Percentiles rank a stretch among this genome's conserved stretches.
Conservation (phyloP, 2,113 vertebrate species). For the Gopherus flavomarginatus region DNA sequence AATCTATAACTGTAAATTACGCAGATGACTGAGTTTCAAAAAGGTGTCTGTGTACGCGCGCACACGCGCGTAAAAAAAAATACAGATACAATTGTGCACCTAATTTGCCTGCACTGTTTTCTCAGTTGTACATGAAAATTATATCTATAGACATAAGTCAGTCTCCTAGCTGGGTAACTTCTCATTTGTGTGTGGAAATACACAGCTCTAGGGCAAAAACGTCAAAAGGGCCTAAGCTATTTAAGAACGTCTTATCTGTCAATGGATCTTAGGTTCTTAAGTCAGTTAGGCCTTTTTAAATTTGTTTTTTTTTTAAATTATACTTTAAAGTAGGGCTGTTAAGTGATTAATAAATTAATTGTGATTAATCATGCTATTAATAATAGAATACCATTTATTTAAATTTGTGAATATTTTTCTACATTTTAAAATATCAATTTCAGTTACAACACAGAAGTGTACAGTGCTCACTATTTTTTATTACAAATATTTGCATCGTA, state of each 20-base stretch:
- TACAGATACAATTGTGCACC: accelerated
- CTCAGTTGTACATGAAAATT: background rate
- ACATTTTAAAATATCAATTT: no score
- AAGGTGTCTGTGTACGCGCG: background rate
- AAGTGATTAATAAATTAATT: no score
- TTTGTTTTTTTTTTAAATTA: background rate
- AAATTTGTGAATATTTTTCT: no score
- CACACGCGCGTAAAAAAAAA: background rate
- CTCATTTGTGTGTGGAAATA: background rate
- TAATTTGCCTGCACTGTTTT: background rate
- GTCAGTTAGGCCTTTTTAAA: background rate
- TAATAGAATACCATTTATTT: no score
- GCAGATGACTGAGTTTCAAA: background rate
- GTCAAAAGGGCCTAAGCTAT: background rate
- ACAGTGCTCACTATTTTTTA: no score
- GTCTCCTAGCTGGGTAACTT: background rate
- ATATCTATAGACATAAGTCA: background rate
- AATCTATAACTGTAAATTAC: background rate
- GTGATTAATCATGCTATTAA: no score
- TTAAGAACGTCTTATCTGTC: background rate
- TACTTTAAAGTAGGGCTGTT: no score
- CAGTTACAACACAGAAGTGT: no score
- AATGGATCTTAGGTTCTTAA: background rate
- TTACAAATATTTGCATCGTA: no score
- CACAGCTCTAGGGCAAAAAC: background rate